A percentile compares a stretch with the other conserved stretches of the same genome.
Conservation (phyloP, 2,797 vertebrate genomes). For the Urosaurus nigricauda region DNA sequence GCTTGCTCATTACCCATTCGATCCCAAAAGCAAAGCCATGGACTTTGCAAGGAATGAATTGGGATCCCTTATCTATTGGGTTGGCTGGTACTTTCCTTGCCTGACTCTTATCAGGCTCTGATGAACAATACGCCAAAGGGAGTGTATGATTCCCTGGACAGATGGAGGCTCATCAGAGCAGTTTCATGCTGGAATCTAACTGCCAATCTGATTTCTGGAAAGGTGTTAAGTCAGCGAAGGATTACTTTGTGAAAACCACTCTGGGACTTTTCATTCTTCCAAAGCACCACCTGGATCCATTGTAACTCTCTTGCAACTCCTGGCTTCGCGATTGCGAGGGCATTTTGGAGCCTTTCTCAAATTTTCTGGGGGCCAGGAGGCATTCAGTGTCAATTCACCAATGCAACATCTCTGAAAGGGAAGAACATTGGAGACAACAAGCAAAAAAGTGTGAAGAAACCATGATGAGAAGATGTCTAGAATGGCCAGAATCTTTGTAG, state of each 20-base stretch:
- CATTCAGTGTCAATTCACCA: neutral
- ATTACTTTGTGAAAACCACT: slow-evolving; percentile 8
- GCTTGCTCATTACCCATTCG: slow-evolving; percentile 64
- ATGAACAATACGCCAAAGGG: slow-evolving; percentile 40
- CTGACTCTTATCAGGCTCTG: neutral
- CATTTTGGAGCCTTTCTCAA: neutral
- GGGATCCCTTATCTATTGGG: slow-evolving; percentile 13
- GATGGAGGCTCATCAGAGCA: neutral
- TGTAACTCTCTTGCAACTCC: neutral
- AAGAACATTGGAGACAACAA: too few relatives aligned
- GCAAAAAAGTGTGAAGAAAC: too few relatives aligned
- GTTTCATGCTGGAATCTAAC: slow-evolving; percentile 25
- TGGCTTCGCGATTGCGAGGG: neutral
- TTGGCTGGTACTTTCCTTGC: neutral
- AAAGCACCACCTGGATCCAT: neutral
- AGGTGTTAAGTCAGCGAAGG: neutral
- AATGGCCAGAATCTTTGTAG: too few relatives aligned
- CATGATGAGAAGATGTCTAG: too few relatives aligned
- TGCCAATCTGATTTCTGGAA: slow-evolving; percentile 29
- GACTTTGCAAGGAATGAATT: slow-evolving; percentile 37
- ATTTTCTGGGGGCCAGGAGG: too few relatives aligned
- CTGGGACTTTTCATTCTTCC: neutral
- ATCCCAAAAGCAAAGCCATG: slow-evolving; percentile 12
- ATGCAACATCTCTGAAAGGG: too few relatives aligned
- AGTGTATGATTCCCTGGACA: slow-evolving; percentile 24